Conservation (phyloP, 2,113 vertebrate genomes). For the Corynorhinus townsendii region DNA sequence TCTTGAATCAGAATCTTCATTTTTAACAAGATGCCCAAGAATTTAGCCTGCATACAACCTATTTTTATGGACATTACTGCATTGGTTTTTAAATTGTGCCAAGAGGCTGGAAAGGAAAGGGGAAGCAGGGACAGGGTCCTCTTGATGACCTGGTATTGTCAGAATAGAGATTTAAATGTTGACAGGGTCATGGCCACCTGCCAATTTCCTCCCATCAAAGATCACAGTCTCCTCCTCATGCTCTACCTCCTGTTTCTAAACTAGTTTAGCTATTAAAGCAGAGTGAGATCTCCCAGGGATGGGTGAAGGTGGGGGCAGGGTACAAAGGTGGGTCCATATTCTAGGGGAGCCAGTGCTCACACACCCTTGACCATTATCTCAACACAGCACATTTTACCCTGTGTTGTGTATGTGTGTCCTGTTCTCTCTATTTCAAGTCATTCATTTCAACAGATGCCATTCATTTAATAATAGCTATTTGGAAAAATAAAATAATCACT, state of each 20-base stretch:
- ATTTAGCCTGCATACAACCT: background rate
- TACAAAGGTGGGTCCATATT: background rate
- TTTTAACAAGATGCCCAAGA: background rate
- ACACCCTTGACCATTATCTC: background rate
- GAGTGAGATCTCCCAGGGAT: background rate
- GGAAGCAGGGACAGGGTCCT: background rate
- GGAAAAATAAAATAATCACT: background rate
- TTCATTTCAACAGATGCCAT: background rate
- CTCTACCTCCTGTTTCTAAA: background rate
- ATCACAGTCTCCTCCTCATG: background rate
- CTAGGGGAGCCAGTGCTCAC: background rate
- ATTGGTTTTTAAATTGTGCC: background rate
- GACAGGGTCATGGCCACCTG: fast-evolving
- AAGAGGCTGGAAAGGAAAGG: background rate
- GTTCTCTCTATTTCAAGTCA: background rate
- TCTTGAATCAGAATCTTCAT: background rate
- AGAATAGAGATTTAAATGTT: background rate
- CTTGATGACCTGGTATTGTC: background rate
- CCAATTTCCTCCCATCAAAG: background rate
- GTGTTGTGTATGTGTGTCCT: background rate
- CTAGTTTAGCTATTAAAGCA: background rate
- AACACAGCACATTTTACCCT: background rate
- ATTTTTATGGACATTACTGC: background rate
- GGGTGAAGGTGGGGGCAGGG: background rate
- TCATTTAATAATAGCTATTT: background rate